Conservation (phyloP, 2,113 vertebrate genomes). For the Sorex fumeus region DNA sequence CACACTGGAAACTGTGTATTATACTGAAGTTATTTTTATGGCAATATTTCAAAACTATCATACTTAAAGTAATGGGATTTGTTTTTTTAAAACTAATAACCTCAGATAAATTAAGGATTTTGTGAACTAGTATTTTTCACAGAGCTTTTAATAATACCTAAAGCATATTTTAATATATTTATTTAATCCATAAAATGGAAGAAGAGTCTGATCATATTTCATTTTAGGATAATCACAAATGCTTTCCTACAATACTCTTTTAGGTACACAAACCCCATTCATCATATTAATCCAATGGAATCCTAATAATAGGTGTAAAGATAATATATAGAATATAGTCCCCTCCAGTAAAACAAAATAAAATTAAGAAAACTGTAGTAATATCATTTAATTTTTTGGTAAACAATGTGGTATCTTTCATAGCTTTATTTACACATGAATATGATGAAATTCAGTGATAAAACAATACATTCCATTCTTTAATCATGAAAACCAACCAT, state of each 20-base stretch:
- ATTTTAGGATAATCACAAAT: too few species aligned
- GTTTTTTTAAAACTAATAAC: conserved; percentile 21
- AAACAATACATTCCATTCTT: not conserved
- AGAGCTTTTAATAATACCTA: not conserved
- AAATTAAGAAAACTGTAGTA: not conserved
- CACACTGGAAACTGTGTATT: not conserved
- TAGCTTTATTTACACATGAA: not conserved
- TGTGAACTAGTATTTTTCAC: not conserved
- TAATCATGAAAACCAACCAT: not conserved
- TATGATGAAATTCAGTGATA: not conserved
- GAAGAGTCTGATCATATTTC: not conserved
- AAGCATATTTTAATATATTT: not conserved
- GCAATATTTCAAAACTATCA: not conserved
- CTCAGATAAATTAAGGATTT: not conserved
- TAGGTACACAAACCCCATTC: not conserved
- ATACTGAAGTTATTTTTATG: conserved; percentile 50
- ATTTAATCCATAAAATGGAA: not conserved
- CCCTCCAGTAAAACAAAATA: not conserved
- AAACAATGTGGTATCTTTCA: not conserved
- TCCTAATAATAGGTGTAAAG: not conserved
- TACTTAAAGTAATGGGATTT: conserved; percentile 2
- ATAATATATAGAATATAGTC: not conserved
- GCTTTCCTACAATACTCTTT: not conserved
- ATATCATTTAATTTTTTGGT: not conserved
- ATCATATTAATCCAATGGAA: not conserved